Evolutionary conservation across 2,113 vertebrate species (phyloP).

Genomic region (Eptatretus burgeri): DNA sequence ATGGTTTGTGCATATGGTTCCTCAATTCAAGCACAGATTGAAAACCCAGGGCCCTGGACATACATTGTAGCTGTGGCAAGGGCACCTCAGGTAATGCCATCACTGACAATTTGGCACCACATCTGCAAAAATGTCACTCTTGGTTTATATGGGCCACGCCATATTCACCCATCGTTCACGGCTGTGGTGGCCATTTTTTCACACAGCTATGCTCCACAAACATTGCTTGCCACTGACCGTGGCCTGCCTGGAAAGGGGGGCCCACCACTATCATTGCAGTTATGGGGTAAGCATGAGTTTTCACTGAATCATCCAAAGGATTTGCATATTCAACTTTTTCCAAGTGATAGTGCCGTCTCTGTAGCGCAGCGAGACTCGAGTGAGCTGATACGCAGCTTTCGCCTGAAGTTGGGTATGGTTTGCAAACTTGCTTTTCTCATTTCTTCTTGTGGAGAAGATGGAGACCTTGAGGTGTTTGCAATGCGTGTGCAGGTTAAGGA

Average conservation of each 20-base stretch:
- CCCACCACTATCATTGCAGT: slow-evolving; percentile 43
- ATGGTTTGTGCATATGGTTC: slow-evolving; percentile 35
- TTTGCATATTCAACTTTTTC: slow-evolving; percentile 47
- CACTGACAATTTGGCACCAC: slow-evolving; percentile 57
- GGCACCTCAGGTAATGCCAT: slow-evolving; percentile 27
- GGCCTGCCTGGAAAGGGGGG: slow-evolving; percentile 27
- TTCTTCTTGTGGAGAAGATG: slow-evolving; percentile 23
- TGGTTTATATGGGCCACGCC: slow-evolving; percentile 69
- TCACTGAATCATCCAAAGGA: slow-evolving; percentile 42
- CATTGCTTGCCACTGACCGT: slow-evolving; percentile 43
- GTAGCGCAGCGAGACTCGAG: slow-evolving; percentile 37
- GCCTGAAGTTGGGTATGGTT: slow-evolving; percentile 66
- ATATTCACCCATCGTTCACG: slow-evolving; percentile 83
- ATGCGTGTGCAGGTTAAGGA: slow-evolving; percentile 59
- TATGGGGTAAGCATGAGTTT: slow-evolving; percentile 89
- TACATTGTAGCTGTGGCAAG: slow-evolving; percentile 47
- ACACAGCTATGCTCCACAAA: slow-evolving; percentile 71
- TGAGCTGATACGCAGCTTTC: slow-evolving; percentile 45
- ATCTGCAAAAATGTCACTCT: slow-evolving; percentile 59
- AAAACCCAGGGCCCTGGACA: slow-evolving; percentile 71
- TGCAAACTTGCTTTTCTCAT: slow-evolving; percentile 56
- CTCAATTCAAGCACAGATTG: slow-evolving; percentile 45
- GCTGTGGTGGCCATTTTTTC: slow-evolving; percentile 63
- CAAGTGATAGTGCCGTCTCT: slow-evolving; percentile 70
- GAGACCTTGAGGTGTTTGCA: slow-evolving; percentile 49